phyloP scores from a whole-genome alignment of 2,888 invertebrate species.

The Drosophila parthenogenetica region DNA sequence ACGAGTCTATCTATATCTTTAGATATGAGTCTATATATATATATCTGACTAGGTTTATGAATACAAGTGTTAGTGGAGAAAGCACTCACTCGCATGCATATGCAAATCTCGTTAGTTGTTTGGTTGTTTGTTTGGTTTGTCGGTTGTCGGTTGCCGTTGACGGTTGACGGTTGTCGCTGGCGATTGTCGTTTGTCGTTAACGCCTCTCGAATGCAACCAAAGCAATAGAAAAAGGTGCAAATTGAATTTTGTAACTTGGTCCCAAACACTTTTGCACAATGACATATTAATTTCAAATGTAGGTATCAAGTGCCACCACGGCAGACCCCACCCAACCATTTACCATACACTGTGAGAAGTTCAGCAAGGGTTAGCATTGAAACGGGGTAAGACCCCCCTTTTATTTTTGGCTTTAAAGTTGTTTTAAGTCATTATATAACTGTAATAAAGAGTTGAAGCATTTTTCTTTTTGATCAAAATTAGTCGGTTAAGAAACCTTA shows the following conservation, averaged over 20 bases:
- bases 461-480: too few relatives aligned
- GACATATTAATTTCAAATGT: slow-evolving; percentile 75
- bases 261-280: slow-evolving; percentile 65
- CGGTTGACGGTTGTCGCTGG: slow-evolving; percentile 5
- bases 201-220: slow-evolving; percentile 54
- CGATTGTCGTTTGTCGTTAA: slow-evolving; percentile 48
- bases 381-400: too few relatives aligned
- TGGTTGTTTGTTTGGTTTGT: slow-evolving; percentile 21
- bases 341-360: slow-evolving; percentile 14
- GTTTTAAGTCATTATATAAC: too few relatives aligned
- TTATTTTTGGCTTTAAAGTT: too few relatives aligned
- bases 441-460: too few relatives aligned
- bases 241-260: slow-evolving; percentile 69
- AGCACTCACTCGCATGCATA: slow-evolving; percentile 57
- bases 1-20: slow-evolving; percentile 16
- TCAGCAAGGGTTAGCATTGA: too few relatives aligned
- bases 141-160: slow-evolving; percentile 4
- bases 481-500: too few relatives aligned
- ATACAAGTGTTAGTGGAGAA: slow-evolving; percentile 19
- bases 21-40: slow-evolving; percentile 3
- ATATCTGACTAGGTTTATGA: slow-evolving; percentile 8
- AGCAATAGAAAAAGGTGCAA: slow-evolving; percentile 49
- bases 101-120: slow-evolving; percentile 74
- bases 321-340: not conserved
- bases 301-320: slow-evolving; percentile 38